These are phyloP conservation scores for Gopherus flavomarginatus DNA, from an alignment of 2,113 vertebrate species.

Conservation along the genomic window DNA sequence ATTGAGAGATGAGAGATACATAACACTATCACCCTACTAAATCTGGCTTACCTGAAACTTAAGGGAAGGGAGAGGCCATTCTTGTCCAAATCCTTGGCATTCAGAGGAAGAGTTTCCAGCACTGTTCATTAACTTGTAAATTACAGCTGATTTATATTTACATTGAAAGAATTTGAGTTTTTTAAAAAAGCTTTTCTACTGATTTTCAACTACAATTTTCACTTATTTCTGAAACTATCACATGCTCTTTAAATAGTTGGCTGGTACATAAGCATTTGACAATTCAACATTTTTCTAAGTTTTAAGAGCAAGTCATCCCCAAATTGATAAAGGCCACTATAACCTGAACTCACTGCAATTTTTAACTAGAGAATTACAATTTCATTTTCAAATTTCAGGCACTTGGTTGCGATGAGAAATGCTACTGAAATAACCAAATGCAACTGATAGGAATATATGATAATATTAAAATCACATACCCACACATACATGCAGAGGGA, in stretches of 20 bases:
- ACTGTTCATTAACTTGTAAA: background rate
- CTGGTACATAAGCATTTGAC: background rate
- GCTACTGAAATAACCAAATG: background rate
- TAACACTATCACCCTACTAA: rapidly evolving
- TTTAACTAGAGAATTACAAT: background rate
- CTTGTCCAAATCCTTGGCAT: background rate
- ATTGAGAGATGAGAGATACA: background rate
- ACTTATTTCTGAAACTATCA: conserved; percentile 14
- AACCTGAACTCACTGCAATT: conserved; percentile 6
- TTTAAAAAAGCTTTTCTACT: background rate
- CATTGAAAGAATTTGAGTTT: background rate
- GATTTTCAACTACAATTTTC: conserved; percentile 6
- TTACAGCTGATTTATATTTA: background rate
- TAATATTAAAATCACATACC: conserved; percentile 23
- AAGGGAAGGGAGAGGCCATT: rapidly evolving
- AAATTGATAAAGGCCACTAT: conserved; percentile 8
- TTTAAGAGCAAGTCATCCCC: background rate
- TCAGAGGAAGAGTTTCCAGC: background rate
- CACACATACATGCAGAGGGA: background rate
- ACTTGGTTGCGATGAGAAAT: conserved; percentile 10
- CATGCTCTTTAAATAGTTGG: background rate
- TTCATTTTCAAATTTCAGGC: conserved; percentile 5
- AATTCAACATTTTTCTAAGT: background rate
- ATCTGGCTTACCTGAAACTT: background rate
- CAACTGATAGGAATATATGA: background rate